Evolutionary conservation across 2,113 vertebrate genomes (phyloP), one percentile per base, ranked within the genome.

Genomic region (Dicentrarchus labrax): DNA sequence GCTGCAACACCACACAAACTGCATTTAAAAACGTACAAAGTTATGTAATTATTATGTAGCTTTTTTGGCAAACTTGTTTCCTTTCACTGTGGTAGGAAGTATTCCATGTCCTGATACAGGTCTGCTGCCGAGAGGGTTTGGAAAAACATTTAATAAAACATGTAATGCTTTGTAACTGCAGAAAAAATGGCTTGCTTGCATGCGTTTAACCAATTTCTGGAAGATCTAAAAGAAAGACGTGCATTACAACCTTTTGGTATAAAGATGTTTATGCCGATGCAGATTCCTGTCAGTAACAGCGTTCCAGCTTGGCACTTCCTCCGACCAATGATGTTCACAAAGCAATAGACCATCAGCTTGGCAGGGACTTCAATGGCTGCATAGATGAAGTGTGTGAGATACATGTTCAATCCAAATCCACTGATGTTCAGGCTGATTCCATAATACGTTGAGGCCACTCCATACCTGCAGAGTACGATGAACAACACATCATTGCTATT

Each of bases 331-430:
- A 81, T 21, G 66, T 93, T 83, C 16, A 96, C 68, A 4, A 69
- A 76, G 53, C 62, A 89, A 19, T 89, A 95, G 21, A 88, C 7
- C 5, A 65, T 15, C 22, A 95, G n/a, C 81, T 95, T 96, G 8
- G 93, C 84, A 0, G 95, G 95, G 5, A 95, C 50, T 71, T 96
- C 95, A 2, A 95, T 93, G 53, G 91, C 93, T 0, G 90, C 86
- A 0, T 95, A 96, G 80, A 96, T 94, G 78, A 96, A 95, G 69
- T 96, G 93, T 0, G 94, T 96, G 66, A 96, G 89, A 76, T 94
- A 95, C 5, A 94, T 64, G 82, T 91, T 91, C 24, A 96, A 57
- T 3, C 95, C 95, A 22, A 96, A 95, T 3, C 89, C 91, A 11
- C 67, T 84, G 78, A 96, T 88, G 86, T 95, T 96, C 48, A 96